Base-by-base conservation (phyloP, 2,888 invertebrate genomes). In the Oligia latruncula region DNA sequence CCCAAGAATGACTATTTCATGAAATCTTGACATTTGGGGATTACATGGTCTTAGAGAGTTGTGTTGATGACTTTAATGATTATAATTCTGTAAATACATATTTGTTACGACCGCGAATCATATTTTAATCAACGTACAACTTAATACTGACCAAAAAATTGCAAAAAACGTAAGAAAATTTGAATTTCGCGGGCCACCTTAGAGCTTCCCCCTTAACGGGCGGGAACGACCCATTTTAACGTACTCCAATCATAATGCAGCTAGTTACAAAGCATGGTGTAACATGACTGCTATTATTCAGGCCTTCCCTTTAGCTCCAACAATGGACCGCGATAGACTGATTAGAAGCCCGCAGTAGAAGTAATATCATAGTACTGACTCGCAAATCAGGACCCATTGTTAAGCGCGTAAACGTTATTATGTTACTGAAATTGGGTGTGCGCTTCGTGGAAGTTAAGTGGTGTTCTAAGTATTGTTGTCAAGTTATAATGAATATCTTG, bases 311-410 rank as follows among this genome's bases (percentile, higher is more conserved):
- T 20, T 17, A 20, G n/a, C 49, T 60, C 13, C 17, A 29, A 83
- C 68, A 83, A 80, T 68, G 15, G 8, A 58, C n/a, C 40, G 46
- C 62, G 35, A 55, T 46, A 17, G 52, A 46, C 83, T 83, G 78
- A 78, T 83, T 81, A 83, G 68, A 70, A 83, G 23, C 29, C 29
- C 17, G 40, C n/a, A 20, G 78, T 70, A 58, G 64, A 70, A 78
- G 64, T 78, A 81, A 78, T 77, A 70, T 68, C 4, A 64, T 70
- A 81, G 78, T 23, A 49, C 62, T 23, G 75, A 64, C 77, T 83
- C 83, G 84, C 90, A 91, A 90, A 91, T 91, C 90, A 91, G 79
- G 67, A 58, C 15, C 87, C 76, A 91, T 91, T 91, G 90, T 90
- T 82, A 70, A 64, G 74, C 66, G 75, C 82, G 74, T 86, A 84